Base-by-base conservation (phyloP, 2,888 invertebrate species). In the Furcula furcula region DNA sequence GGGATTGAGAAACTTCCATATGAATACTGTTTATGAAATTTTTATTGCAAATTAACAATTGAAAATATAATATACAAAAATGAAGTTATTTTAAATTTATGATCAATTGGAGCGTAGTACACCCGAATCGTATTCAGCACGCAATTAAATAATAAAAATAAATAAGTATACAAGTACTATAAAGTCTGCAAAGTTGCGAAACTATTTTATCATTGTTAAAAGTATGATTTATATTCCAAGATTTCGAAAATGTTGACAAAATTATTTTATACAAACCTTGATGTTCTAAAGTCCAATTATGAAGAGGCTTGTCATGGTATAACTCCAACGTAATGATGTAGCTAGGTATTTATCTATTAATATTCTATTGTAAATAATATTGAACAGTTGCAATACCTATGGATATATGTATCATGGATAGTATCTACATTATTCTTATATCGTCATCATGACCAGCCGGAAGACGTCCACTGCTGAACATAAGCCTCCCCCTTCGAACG, bases 1-100 rank as follows among this genome's bases (percentile, higher is more conserved):
- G 49, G 46, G 46, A 61, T 64, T 58, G 59, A 45, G 60, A 61
- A 71, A 73, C 56, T 71, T 70, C 37, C 53, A 49, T 60, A 59
- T 59, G 51, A 55, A 52, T 55, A 42, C 43, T 57, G 55, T 55
- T 60, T 69, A 66, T 60, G 64, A 59, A 66, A 65, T 58, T 48
- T 46, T 45, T 54, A 53, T 46, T 37, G 40, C 31, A 36, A 35
- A 42, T 44, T 44, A 42, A 52, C 46, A 31, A 54, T 56, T 39
- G 42, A 45, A 52, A 49, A 14, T 9, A 14, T 14, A 26, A 14
- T n/a, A 6, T 26, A 25, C 7, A 1, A 22, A 12, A 7, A 7
- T 2, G n/a, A n/a, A n/a, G n/a, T n/a, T n/a, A n/a, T n/a, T 15
- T 27, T 27, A 15, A 15, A 15, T 25, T 27, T 9, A 15, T n/a